phyloP scores from a whole-genome alignment of 64 coral and sea anemone genomes.

The Orbicella faveolata region DNA sequence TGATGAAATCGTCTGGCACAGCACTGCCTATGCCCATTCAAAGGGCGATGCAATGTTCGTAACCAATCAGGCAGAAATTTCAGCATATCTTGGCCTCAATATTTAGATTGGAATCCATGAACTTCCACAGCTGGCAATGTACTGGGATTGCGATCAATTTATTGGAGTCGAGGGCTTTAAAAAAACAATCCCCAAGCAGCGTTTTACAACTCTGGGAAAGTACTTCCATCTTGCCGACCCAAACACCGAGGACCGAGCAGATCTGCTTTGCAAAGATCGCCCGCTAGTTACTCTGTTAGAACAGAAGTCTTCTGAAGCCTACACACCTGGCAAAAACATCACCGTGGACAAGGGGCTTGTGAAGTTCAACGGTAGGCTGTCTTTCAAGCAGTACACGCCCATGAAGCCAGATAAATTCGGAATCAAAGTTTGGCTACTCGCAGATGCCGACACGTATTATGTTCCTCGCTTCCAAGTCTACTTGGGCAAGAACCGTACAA shows the following conservation, averaged over 20 bases:
- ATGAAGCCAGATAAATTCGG: background rate
- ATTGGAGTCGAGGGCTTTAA: slow-evolving; percentile 40
- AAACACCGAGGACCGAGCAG: background rate
- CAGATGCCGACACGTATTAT: slow-evolving; percentile 43
- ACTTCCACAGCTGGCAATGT: slow-evolving; percentile 7
- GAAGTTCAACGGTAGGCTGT: background rate
- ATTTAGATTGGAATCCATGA: slow-evolving; percentile 35
- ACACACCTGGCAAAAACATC: background rate
- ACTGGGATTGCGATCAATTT: slow-evolving; percentile 35
- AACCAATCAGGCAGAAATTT: slow-evolving; percentile 32
- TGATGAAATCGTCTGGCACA: slow-evolving; percentile 11
- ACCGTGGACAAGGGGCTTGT: background rate
- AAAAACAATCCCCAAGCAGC: slow-evolving; percentile 40
- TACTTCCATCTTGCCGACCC: slow-evolving; percentile 43
- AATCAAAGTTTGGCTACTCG: too few species aligned
- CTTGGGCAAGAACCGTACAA: slow-evolving; percentile 34
- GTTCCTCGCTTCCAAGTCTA: slow-evolving; percentile 55
- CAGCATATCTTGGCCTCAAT: slow-evolving; percentile 36
- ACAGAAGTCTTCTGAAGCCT: slow-evolving; percentile 12
- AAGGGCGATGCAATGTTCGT: slow-evolving; percentile 31
- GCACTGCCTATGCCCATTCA: slow-evolving; percentile 27
- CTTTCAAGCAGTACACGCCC: background rate
- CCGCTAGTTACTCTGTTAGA: slow-evolving; percentile 18
- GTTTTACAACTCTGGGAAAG: slow-evolving; percentile 3
- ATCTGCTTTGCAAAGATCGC: slow-evolving; percentile 35